phyloP scores from a whole-genome alignment of 2,888 invertebrate genomes.

The Augiades crinisus region DNA sequence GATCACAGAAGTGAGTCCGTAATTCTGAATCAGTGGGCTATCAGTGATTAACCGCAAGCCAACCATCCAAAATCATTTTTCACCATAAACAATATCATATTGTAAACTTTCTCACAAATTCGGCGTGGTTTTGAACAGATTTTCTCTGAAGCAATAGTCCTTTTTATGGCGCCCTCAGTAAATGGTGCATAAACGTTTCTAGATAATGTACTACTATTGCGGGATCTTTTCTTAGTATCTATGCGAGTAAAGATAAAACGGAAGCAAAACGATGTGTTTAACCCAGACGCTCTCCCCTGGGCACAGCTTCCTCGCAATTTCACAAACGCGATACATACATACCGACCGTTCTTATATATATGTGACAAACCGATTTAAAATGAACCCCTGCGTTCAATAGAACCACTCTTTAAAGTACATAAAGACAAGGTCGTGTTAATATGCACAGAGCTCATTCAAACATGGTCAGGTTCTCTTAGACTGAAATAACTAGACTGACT shows the following conservation, averaged over 20 bases:
- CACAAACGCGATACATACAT: conserved; percentile 61
- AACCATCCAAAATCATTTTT: too few species aligned
- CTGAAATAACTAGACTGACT: conserved; percentile 71
- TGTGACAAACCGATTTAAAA: conserved; percentile 45
- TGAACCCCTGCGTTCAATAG: conserved; percentile 42
- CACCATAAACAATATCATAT: too few species aligned
- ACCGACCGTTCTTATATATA: conserved; percentile 30
- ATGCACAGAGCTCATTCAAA: conserved; percentile 44
- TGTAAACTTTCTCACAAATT: too few species aligned
- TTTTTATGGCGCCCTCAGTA: conserved; percentile 30
- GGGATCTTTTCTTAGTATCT: conserved; percentile 21
- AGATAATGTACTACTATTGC: conserved; percentile 36
- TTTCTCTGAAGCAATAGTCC: conserved; percentile 27
- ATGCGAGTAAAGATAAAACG: conserved; percentile 40
- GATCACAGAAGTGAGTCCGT: too few species aligned
- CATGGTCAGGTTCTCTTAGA: conserved; percentile 54
- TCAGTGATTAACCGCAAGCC: too few species aligned
- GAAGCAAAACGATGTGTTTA: conserved; percentile 68
- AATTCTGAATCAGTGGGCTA: too few species aligned
- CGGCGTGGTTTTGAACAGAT: conserved; percentile 6
- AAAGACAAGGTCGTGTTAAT: conserved; percentile 37
- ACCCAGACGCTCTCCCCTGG: conserved; percentile 70
- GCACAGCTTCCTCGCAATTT: conserved; percentile 72
- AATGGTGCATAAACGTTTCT: conserved; percentile 42
- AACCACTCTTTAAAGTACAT: conserved; percentile 34